Conservation (phyloP, 2,797 vertebrate genomes). For the Rhabdophis nuchalis region DNA sequence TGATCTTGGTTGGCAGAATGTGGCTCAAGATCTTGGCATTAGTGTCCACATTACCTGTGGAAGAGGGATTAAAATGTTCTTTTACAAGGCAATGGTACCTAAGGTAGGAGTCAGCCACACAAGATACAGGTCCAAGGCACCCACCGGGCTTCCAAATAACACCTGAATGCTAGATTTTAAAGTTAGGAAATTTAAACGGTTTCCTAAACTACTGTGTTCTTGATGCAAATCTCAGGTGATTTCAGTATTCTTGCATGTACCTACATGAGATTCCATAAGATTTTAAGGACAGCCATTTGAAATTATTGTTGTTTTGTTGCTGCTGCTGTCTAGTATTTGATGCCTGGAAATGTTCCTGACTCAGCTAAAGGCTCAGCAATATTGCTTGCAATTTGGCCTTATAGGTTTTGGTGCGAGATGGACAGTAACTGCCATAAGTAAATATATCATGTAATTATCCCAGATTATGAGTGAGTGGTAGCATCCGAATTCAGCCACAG, state of each 20-base stretch:
- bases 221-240: neutral
- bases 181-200: neutral
- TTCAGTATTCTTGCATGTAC: neutral
- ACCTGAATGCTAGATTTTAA: neutral
- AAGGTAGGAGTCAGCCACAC: neutral
- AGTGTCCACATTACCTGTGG: neutral
- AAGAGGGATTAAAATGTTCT: neutral
- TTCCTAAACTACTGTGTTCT: neutral
- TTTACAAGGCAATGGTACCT: neutral
- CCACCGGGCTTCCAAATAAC: neutral
- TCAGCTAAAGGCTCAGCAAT: neutral
- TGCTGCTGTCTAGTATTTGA: neutral
- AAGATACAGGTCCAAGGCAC: neutral
- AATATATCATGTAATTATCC: constrained; percentile 30
- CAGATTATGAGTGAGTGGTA: constrained; percentile 42
- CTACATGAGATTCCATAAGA: neutral
- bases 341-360: neutral
- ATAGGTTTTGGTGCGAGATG: neutral
- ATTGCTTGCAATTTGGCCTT: neutral
- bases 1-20: neutral
- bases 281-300: neutral
- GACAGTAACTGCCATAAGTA: neutral
- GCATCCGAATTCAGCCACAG: constrained; percentile 29
- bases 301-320: neutral
- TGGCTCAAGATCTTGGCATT: neutral